A percentile compares a stretch with the other conserved stretches of the same genome.
phyloP scores from a whole-genome alignment of 2,113 vertebrate species.

The Laticauda colubrina region DNA sequence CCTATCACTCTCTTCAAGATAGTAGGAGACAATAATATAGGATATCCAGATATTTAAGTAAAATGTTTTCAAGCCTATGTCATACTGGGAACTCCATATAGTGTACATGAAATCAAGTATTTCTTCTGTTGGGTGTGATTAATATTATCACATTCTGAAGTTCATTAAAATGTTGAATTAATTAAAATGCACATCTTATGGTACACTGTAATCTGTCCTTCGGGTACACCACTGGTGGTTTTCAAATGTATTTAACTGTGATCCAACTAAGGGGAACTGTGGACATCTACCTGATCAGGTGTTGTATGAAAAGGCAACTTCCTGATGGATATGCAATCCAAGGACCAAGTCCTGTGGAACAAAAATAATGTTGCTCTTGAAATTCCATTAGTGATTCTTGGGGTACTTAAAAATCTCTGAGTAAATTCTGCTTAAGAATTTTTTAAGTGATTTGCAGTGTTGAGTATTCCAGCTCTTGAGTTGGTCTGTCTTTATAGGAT shows the following conservation, averaged over 20 bases:
- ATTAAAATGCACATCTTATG: neutral
- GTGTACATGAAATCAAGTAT: neutral
- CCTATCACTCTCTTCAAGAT: neutral
- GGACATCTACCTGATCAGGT: neutral
- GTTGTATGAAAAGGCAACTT: neutral
- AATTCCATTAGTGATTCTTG: constrained; percentile 7
- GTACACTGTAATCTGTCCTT: neutral
- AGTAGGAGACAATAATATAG: neutral
- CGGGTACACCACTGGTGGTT: neutral
- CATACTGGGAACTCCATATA: neutral
- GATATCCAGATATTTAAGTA: neutral
- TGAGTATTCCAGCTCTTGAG: neutral
- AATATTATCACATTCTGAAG: neutral
- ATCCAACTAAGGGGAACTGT: neutral
- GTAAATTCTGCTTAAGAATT: neutral
- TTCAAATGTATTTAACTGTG: neutral
- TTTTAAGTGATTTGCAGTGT: neutral
- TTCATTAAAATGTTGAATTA: no score
- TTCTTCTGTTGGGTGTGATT: neutral
- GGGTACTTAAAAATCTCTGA: neutral
- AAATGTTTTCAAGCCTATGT: neutral
- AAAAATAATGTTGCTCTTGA: constrained; percentile 13
- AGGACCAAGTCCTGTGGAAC: neutral
- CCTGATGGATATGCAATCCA: neutral
- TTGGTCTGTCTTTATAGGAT: neutral